Evolutionary conservation across 2,797 vertebrate genomes (phyloP), one percentile per base, ranked within the genome.

Genomic region (Microctenopoma steveboyesi): DNA sequence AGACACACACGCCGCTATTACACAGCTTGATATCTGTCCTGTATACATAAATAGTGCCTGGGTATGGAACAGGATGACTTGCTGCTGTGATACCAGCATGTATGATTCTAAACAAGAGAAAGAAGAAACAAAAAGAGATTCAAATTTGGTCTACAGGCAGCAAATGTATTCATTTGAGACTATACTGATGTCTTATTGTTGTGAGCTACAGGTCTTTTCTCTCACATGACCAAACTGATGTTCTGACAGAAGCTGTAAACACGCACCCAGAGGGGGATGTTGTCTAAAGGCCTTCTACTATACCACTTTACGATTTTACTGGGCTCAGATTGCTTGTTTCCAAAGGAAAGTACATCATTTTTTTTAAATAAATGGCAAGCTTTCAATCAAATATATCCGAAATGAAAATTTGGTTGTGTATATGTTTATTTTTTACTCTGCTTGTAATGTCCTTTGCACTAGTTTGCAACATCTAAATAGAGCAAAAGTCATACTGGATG

Each of bases 21-120:
- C 84, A 65, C 85, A 84, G 85, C 79, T 84, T 79, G 82, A 79
- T 61, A 18, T 61, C 64, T 12, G 64, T 49, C 59, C 63, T 57
- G 70, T 27, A 55, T 64, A 62, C 56, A 82, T 68, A 79, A 79
- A 81, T 63, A 82, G 46, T 1, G 22, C 75, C 73, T 74, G 66
- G 67, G 50, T 76, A 9, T 22, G 47, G 49, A 67, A 69, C 58
- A 60, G 7, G 67, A 50, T 10, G 30, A 15, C 52, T 50, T 4
- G 28, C 69, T 64, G 76, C 63, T 52, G 61, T 47, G 57, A 71
- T 46, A 63, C 58, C 33, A 46, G 27, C 15, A 51, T 67, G 72
- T 47, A 57, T 47, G 35, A 52, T 51, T 69, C 7, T 35, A 72
- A 70, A 71, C 49, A 64, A 75, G n/a, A 68, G 56, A 9, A 25